Conservation (phyloP, 2,888 invertebrate species). For the Drosophila tanythrix region DNA sequence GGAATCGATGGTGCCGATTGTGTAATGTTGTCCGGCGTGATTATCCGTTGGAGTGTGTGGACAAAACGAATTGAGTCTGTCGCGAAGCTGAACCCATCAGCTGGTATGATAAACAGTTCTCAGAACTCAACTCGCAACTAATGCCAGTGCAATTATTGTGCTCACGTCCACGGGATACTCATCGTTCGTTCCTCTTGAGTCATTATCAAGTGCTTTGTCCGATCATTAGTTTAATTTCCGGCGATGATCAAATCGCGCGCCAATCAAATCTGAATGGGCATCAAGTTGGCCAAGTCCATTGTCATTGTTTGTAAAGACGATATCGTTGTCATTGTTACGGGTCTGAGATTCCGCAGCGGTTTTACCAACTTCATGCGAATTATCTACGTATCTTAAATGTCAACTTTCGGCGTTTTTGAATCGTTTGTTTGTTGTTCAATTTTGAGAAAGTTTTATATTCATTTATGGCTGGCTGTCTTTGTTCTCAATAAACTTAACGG, state of each 20-base stretch:
- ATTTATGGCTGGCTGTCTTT: too few relatives aligned
- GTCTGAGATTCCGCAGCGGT: constrained; percentile 96
- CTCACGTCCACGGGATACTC: constrained; percentile 86
- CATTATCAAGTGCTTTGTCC: constrained; percentile 97
- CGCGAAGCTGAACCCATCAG: constrained; percentile 98
- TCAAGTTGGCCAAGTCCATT: constrained; percentile 92
- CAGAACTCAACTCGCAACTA: constrained; percentile 87
- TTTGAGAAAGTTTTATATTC: not conserved
- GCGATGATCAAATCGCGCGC: constrained; percentile 92
- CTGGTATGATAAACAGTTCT: constrained; percentile 95
- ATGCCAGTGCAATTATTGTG: constrained; percentile 93
- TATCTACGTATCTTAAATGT: constrained; percentile 87
- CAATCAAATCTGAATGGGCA: constrained; percentile 95
- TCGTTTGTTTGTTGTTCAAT: not conserved
- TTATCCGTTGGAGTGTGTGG: constrained; percentile 95
- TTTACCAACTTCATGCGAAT: constrained; percentile 97
- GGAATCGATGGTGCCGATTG: constrained; percentile 97
- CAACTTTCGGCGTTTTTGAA: not conserved
- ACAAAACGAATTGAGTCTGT: constrained; percentile 95
- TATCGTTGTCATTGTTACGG: constrained; percentile 96
- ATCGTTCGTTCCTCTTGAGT: constrained; percentile 93
- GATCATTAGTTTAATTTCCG: constrained; percentile 93
- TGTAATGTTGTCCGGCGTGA: constrained; percentile 99
- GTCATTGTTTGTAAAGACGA: constrained; percentile 95
- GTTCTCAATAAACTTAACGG: not conserved